Evolutionary conservation across 2,113 vertebrate species (phyloP).

Genomic region (Callaeas wilsoni): DNA sequence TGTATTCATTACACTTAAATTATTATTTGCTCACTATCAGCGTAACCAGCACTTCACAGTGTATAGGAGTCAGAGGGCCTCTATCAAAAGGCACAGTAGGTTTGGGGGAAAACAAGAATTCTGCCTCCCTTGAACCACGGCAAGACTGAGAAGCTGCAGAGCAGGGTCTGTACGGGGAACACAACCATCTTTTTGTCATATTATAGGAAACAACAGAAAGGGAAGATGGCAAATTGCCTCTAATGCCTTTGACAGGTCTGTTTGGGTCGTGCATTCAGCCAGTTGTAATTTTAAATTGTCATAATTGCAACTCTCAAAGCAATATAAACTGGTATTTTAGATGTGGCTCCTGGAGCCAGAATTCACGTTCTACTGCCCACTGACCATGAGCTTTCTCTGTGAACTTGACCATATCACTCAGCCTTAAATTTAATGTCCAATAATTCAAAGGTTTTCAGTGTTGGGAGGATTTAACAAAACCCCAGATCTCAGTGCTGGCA

Average conservation of each 20-base stretch:
- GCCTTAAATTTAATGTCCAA: neutral
- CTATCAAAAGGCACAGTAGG: neutral
- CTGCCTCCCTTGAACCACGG: neutral
- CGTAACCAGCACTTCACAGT: neutral
- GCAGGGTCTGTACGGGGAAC: neutral
- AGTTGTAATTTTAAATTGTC: neutral
- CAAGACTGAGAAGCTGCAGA: neutral
- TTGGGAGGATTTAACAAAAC: neutral
- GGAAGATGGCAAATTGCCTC: neutral
- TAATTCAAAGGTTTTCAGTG: neutral
- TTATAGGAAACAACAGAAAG: neutral
- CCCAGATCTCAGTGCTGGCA: neutral
- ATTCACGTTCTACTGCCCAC: too few species aligned
- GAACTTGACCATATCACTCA: too few species aligned
- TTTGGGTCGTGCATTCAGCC: neutral
- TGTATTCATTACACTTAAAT: constrained; percentile 42
- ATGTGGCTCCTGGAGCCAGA: neutral
- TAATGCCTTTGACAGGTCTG: neutral
- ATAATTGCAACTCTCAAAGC: neutral
- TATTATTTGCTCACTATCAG: neutral
- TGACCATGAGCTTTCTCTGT: neutral
- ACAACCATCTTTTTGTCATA: neutral
- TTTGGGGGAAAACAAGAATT: neutral
- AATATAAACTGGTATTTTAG: neutral
- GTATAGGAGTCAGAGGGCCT: neutral